Base-by-base conservation (phyloP, 2,888 invertebrate genomes). In the Papilio gigon region DNA sequence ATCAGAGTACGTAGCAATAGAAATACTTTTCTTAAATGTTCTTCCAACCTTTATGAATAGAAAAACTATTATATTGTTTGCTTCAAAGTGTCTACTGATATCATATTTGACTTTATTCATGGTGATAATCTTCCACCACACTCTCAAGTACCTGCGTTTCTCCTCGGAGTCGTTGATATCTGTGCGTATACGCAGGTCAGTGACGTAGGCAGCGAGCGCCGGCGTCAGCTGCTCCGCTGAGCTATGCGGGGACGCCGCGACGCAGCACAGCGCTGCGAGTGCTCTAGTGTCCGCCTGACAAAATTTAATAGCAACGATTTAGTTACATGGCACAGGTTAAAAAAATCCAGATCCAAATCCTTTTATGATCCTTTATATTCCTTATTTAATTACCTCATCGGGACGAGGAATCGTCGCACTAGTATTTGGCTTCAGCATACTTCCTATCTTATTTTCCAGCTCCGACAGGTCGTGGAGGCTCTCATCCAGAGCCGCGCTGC, bases 401-500 rank as follows among this genome's bases (percentile, higher is more conserved):
- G 22, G 70, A 64, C 5, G 65, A 62, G 2, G 53, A 56, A 6
- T 59, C 27, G 30, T 66, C 25, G 35, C 12, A 40, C 2, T 65
- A 25, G 66, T 56, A 71, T 72, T 8, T 1, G 74, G 72, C 5
- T 75, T 74, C 2, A 89, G 72, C 20, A 85, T 74, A 2, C 74
- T 73, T 40, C 84, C 78, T 25, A 88, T 76, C 9, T 73, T 78
- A 0, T 72, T 71, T 69, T 86, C 82, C n/a, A 89, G 72, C 33
- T 83, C 80, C 0, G 79, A 79, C 30, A 90, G 76, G 44, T 85
- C 85, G 9, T 80, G 77, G 12, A 88, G 71, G 0, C 84, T 80
- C 9, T 82, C 84, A 6, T 90, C 88, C 1, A 85, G 71, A 0
- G 83, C 77, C 0, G 82, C 82, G n/a, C 85, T 80, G 59, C 78